phyloP scores from a whole-genome alignment of 2,888 invertebrate genomes.

The Aspidapion aeneum region DNA sequence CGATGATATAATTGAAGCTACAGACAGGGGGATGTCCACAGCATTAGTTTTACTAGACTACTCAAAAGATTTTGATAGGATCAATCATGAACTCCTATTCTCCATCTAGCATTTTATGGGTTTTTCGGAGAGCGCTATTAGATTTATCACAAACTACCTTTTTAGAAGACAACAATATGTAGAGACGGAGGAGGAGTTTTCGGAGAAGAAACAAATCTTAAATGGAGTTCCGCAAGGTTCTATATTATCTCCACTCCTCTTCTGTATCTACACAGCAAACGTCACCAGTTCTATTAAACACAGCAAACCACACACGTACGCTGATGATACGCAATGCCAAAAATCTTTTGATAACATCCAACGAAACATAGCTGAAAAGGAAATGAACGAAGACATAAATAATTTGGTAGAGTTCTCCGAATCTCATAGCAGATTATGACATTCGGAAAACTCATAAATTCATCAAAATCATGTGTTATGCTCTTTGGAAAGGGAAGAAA shows the following conservation, averaged over 20 bases:
- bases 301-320: neutral
- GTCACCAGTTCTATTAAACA: neutral
- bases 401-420: neutral
- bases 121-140: neutral
- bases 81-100: neutral
- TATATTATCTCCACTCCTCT: neutral
- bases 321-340: constrained; percentile 1
- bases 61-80: neutral
- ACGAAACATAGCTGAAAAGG: too few relatives aligned
- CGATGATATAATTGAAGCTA: neutral
- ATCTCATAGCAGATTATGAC: neutral
- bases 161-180: neutral
- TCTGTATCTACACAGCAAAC: constrained; percentile 1
- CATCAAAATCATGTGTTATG: neutral
- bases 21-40: neutral
- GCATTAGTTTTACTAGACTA: neutral
- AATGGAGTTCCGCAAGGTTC: neutral
- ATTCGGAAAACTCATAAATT: neutral
- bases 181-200: neutral
- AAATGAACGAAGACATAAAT: too few relatives aligned
- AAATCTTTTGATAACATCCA: neutral
- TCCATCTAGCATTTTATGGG: neutral
- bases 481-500: neutral
- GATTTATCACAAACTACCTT: too few relatives aligned
- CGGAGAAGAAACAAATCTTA: neutral